phyloP scores from a whole-genome alignment of 2,888 invertebrate genomes.

The Dynastes maya region DNA sequence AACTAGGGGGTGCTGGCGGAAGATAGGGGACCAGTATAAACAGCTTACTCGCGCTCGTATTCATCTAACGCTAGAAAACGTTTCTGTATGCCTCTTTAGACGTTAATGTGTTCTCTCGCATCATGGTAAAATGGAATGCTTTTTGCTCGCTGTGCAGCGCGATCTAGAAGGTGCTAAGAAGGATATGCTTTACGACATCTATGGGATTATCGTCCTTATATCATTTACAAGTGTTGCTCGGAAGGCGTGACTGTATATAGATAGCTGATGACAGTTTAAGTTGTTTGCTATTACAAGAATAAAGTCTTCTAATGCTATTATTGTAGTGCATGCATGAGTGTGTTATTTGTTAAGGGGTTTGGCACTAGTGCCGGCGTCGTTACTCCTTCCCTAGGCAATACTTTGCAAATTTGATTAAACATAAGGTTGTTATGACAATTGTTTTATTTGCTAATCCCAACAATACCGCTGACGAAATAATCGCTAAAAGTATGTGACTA shows the following conservation, averaged over 20 bases:
- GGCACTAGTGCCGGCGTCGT: too few species aligned
- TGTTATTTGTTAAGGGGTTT: too few species aligned
- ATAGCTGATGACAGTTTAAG: background rate
- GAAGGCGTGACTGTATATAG: background rate
- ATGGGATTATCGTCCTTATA: background rate
- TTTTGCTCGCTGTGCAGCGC: background rate
- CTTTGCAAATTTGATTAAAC: too few species aligned
- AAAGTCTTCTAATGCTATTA: too few species aligned
- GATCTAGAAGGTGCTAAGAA: background rate
- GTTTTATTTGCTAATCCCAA: too few species aligned
- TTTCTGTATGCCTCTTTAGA: background rate
- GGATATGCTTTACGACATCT: background rate
- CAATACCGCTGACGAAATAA: too few species aligned
- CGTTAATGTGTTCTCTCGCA: background rate
- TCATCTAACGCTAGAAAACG: background rate
- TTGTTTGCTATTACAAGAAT: background rate
- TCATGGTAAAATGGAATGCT: background rate
- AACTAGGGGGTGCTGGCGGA: background rate
- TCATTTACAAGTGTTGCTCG: background rate
- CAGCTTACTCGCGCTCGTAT: background rate
- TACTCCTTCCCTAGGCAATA: too few species aligned
- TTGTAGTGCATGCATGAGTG: too few species aligned
- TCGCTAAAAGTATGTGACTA: too few species aligned
- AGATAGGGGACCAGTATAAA: background rate
- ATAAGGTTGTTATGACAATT: too few species aligned